Conservation (phyloP, 2,888 invertebrate genomes). For the Tribolium freemani region DNA sequence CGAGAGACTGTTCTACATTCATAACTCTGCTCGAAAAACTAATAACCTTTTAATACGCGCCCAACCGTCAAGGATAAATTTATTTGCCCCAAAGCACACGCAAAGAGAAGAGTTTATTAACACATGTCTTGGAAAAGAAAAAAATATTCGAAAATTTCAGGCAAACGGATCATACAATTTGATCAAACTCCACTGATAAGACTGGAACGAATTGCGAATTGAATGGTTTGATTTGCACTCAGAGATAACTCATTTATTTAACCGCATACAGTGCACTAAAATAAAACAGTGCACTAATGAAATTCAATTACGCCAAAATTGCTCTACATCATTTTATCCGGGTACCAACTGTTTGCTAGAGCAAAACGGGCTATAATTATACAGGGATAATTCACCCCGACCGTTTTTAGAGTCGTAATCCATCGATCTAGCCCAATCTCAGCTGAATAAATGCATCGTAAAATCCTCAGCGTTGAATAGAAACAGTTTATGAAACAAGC, state of each 20-base stretch:
- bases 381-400: no score
- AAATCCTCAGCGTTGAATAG: constrained; percentile 18
- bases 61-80: constrained; percentile 4
- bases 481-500: constrained; percentile 5
- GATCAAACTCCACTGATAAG: no score
- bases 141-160: background rate
- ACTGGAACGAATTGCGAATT: no score
- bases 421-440: constrained; percentile 12
- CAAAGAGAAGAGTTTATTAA: background rate
- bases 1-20: constrained; percentile 3
- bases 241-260: no score
- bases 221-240: no score
- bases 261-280: no score
- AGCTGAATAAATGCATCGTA: constrained; percentile 35
- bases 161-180: background rate
- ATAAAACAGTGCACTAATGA: no score
- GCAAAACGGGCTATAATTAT: no score
- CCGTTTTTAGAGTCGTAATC: constrained; percentile 2
- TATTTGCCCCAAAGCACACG: constrained; percentile 5
- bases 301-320: no score
- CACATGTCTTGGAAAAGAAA: no score
- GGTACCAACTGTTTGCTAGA: no score
- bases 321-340: no score
- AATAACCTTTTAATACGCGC: constrained; percentile 24
- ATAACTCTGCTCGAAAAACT: constrained; percentile 28